These are phyloP conservation scores for Agapostemon virescens DNA, from an alignment of 2,888 invertebrate genomes.

Conservation along the genomic window DNA sequence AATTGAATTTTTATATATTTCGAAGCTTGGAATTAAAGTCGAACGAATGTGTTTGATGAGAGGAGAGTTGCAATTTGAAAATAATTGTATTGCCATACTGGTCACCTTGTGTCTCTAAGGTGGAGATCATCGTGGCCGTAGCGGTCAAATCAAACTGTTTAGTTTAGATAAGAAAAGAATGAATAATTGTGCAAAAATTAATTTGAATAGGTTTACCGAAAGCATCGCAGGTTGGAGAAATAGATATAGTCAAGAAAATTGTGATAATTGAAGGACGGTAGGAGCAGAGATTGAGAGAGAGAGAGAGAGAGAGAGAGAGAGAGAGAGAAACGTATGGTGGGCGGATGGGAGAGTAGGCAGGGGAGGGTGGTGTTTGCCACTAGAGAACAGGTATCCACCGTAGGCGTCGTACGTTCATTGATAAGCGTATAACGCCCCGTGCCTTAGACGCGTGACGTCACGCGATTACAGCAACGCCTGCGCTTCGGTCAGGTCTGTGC, in stretches of 20 bases:
- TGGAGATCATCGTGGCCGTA: background rate
- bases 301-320: slow-evolving; percentile 22
- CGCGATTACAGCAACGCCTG: slow-evolving; percentile 65
- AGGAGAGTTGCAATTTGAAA: too few relatives aligned
- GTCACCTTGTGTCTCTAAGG: background rate
- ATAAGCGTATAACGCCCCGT: slow-evolving; percentile 73
- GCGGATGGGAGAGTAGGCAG: slow-evolving; percentile 53
- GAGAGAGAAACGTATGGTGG: slow-evolving; percentile 40
- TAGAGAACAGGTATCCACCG: slow-evolving; percentile 70
- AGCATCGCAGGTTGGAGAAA: background rate
- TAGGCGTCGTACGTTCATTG: slow-evolving; percentile 78
- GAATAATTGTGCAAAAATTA: background rate
- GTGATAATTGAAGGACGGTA: background rate
- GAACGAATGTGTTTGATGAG: background rate
- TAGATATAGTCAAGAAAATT: background rate
- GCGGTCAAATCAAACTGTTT: background rate
- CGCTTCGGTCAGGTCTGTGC: slow-evolving; percentile 57
- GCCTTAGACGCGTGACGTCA: slow-evolving; percentile 70
- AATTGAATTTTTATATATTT: background rate
- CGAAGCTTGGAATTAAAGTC: background rate
- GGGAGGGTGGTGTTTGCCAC: slow-evolving; percentile 65
- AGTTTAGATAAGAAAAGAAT: too few relatives aligned
- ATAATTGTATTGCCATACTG: background rate
- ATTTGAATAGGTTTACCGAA: too few relatives aligned
- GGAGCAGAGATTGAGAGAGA: background rate